Conservation (phyloP, 1,140 invertebrate species). For the Cotesia glomerata region DNA sequence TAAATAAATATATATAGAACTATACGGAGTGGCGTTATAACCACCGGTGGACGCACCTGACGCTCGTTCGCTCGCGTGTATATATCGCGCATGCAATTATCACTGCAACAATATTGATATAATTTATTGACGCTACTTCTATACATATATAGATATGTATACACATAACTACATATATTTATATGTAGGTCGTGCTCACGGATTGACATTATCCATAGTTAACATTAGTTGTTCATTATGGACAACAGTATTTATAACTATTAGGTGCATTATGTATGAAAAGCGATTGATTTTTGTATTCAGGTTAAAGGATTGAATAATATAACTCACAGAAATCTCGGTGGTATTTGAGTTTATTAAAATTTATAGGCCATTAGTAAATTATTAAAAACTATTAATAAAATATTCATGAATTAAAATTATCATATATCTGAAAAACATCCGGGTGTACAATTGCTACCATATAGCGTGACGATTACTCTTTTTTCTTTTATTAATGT, state of each 20-base stretch:
- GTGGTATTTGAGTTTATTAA: no score
- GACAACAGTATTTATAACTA: no score
- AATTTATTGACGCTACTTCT: neutral
- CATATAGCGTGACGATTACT: constrained; percentile 3
- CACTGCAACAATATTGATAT: constrained; percentile 3
- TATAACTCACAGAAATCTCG: no score
- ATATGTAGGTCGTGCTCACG: no score
- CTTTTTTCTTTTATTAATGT: no score
- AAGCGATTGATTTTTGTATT: no score
- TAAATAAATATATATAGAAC: neutral
- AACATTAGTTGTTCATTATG: no score
- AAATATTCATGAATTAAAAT: neutral
- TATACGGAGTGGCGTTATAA: neutral
- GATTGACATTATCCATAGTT: no score
- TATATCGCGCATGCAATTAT: neutral
- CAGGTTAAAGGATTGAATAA: no score
- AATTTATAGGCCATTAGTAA: neutral
- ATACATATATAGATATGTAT: neutral
- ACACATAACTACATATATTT: no score
- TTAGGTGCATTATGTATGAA: no score
- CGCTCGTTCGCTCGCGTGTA: neutral
- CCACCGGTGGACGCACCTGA: neutral
- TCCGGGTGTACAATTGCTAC: neutral
- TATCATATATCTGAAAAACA: neutral
- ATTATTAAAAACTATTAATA: neutral